These are phyloP conservation scores for Lepidurus packardi DNA, from an alignment of 1,140 invertebrate genomes.

Conservation along the genomic window DNA sequence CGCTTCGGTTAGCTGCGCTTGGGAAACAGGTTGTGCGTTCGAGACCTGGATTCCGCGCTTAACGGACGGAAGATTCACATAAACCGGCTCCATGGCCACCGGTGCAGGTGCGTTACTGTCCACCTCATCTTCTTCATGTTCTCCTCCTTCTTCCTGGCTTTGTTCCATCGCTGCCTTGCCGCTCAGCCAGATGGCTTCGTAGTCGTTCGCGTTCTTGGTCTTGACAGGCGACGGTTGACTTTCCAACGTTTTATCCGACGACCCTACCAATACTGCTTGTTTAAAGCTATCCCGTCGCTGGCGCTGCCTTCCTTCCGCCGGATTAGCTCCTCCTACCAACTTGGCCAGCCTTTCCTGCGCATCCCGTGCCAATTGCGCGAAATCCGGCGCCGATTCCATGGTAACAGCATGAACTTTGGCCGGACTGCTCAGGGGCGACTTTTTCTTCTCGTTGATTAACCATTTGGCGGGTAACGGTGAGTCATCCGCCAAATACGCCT, in stretches of 20 bases:
- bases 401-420: neutral
- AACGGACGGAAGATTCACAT: neutral
- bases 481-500: slow-evolving; percentile 27
- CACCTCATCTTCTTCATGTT: neutral
- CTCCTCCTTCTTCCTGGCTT: neutral
- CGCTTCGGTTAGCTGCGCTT: neutral
- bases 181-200: slow-evolving; percentile 34
- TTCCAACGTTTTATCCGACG: neutral
- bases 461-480: neutral
- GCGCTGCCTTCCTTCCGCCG: neutral
- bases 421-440: neutral
- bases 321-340: neutral
- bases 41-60: neutral
- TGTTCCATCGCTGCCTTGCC: neutral
- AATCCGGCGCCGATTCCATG: neutral
- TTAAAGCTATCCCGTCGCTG: slow-evolving; percentile 24
- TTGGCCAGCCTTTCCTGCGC: slow-evolving; percentile 3
- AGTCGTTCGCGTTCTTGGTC: slow-evolving; percentile 28
- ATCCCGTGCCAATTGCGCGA: slow-evolving; percentile 1
- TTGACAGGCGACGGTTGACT: neutral
- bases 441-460: neutral
- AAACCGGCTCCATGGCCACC: neutral
- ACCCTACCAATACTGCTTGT: slow-evolving; percentile 7
- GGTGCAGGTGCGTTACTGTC: neutral
- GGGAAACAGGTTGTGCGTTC: neutral